Base-by-base conservation (phyloP, 2,113 vertebrate genomes). In the Setophaga petechia region DNA sequence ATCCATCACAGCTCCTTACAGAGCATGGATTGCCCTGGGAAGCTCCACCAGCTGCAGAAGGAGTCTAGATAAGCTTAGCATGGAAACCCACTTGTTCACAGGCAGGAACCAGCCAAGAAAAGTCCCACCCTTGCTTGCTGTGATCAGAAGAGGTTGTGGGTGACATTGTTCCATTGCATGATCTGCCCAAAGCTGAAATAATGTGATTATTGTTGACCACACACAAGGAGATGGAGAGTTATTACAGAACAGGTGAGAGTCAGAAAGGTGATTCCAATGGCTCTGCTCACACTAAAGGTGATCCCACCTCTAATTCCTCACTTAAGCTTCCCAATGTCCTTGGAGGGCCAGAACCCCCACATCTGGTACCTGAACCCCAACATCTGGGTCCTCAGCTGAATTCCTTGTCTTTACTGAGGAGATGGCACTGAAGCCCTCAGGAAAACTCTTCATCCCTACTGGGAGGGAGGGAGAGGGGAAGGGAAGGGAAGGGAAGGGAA, bases 41-140 rank as follows among this genome's bases (percentile, higher is more conserved):
- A 89, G 65, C 46, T 89, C 87, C 84, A 66, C 10, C 84, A 96
- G 59, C 80, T 86, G 89, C 79, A 94, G 72, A 72, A 93, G 35
- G 75, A 94, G 54, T 23, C 13, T 27, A 52, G 46, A 73, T 35
- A 69, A 80, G 22, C 6, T 76, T 17, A 57, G 59, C 76, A n/a
- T 27, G 43, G 55, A 86, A 21, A 77, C 6, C 10, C 68, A 58
- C 63, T 43, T 74, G 72, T 46, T 49, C 84, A 59, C 8, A 0
- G 1, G 22, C 31, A 84, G 55, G 35, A 88, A 28, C 17, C 4
- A 5, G 44, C 52, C 58, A 87, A 69, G 63, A 69, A 84, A 63
- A 71, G 44, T 22, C 14, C 51, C 20, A 69, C 14, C 61, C 25
- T 28, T 74, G 44, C 10, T 79, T 87, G 52, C 41, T 33, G 4